Evolutionary conservation across 30 jellyfish, hydroid and myxozoan genomes (phyloP).

Genomic region (Aurelia aurita complex sp. Pacific): DNA sequence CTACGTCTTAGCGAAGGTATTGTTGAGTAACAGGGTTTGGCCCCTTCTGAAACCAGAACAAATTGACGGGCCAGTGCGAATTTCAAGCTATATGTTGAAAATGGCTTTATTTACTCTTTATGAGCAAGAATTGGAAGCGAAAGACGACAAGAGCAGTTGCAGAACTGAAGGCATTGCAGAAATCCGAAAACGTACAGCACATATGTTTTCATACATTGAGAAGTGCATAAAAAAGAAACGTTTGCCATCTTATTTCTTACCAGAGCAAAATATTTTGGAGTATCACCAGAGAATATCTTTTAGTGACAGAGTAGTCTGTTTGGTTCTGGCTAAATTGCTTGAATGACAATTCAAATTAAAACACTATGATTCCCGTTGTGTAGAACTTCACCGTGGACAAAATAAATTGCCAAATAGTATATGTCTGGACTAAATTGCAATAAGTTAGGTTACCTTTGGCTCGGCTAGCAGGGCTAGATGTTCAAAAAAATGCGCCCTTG

Average conservation of each 20-base stretch:
- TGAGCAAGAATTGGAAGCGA: background rate
- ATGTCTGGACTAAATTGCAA: too few relatives aligned
- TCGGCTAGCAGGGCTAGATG: too few relatives aligned
- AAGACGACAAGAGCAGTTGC: background rate
- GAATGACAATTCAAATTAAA: background rate
- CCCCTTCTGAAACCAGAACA: slow-evolving; percentile 1
- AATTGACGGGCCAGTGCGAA: background rate
- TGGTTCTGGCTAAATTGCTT: background rate
- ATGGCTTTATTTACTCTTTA: slow-evolving; percentile 5
- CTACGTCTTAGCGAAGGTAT: slow-evolving; percentile 17
- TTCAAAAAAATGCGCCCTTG: too few relatives aligned
- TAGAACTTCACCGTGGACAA: too few relatives aligned
- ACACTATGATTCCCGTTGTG: too few relatives aligned
- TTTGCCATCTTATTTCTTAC: slow-evolving; percentile 8
- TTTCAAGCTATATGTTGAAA: slow-evolving; percentile 13
- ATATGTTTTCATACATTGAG: background rate
- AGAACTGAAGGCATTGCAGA: background rate
- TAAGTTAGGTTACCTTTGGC: too few relatives aligned
- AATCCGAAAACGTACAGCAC: background rate
- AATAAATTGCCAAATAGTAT: too few relatives aligned
- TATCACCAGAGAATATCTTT: slow-evolving; percentile 14
- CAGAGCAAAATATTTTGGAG: slow-evolving; percentile 7
- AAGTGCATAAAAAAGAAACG: background rate
- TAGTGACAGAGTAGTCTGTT: slow-evolving; percentile 7
- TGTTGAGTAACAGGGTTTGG: background rate